Percentiles rank a stretch among this genome's conserved stretches.
phyloP scores from a whole-genome alignment of 2,113 vertebrate genomes.

The Copsychus sechellarum region DNA sequence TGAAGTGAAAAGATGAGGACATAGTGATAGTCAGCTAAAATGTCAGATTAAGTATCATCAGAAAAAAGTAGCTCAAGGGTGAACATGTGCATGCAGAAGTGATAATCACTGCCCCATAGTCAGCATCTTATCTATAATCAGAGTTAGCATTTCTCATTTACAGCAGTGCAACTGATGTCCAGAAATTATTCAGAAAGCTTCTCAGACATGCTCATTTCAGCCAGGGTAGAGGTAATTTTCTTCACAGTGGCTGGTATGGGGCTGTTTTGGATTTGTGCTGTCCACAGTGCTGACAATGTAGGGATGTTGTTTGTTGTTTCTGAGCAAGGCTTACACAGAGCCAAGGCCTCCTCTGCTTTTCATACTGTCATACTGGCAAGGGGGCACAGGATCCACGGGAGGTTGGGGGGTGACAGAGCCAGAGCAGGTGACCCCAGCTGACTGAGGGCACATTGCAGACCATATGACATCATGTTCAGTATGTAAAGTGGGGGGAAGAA shows the following conservation, averaged over 20 bases:
- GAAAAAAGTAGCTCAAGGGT: slow-evolving; percentile 5
- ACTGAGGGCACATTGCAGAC: neutral
- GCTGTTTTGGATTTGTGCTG: neutral
- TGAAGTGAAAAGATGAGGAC: neutral
- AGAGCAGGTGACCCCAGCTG: neutral
- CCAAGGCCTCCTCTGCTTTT: neutral
- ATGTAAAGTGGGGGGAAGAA: neutral
- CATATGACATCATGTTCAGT: neutral
- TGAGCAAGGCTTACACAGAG: neutral
- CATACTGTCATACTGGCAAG: accelerated
- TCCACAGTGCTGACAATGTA: neutral
- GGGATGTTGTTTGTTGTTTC: neutral
- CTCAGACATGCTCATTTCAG: neutral
- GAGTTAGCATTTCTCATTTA: slow-evolving; percentile 22
- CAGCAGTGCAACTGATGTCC: neutral
- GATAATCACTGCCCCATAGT: neutral
- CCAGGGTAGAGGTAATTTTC: neutral
- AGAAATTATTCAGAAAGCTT: neutral
- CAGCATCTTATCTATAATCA: neutral
- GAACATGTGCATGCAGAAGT: neutral
- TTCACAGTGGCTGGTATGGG: neutral
- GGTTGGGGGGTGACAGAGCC: neutral
- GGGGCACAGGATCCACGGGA: neutral
- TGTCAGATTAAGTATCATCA: slow-evolving; percentile 4
- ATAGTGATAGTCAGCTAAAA: neutral